Evolutionary conservation across 2,888 invertebrate genomes (phyloP).

Genomic region (Tipula vernalis): DNA sequence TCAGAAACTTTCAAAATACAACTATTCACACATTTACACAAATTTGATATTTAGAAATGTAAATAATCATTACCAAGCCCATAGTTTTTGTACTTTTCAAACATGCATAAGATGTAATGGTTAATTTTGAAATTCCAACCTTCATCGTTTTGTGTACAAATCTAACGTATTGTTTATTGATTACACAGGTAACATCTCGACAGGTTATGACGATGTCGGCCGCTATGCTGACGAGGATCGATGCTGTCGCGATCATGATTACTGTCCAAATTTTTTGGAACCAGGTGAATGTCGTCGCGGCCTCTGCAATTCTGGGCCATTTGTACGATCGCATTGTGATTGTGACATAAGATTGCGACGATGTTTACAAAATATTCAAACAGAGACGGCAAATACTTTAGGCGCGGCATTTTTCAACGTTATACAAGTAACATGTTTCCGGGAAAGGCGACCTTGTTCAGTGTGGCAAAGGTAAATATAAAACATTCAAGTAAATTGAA

Average conservation of each 20-base stretch:
- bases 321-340: slow-evolving; percentile 60
- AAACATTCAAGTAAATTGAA: not conserved
- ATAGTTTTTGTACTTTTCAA: not conserved
- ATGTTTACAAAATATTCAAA: slow-evolving; percentile 52
- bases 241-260: slow-evolving; percentile 63
- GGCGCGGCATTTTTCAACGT: slow-evolving; percentile 67
- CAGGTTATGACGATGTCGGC: slow-evolving; percentile 51
- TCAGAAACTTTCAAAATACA: not conserved
- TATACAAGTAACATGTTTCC: slow-evolving; percentile 59
- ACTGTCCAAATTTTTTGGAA: slow-evolving; percentile 47
- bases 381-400: slow-evolving; percentile 55
- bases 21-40: not conserved
- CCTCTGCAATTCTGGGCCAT: slow-evolving; percentile 54
- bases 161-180: not conserved
- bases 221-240: slow-evolving; percentile 48
- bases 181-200: slow-evolving; percentile 42
- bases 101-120: not conserved
- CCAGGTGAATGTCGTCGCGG: slow-evolving; percentile 48
- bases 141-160: not conserved
- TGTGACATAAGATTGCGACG: slow-evolving; percentile 58
- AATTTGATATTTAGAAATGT: not conserved
- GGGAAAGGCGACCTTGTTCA: slow-evolving; percentile 49
- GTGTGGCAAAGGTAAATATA: slow-evolving; percentile 45
- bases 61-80: not conserved
- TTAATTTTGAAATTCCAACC: not conserved